A percentile compares a stretch with the other conserved stretches of the same genome.
Evolutionary conservation across 2,797 vertebrate species (phyloP).

Genomic region (Urophycis tenuis): DNA sequence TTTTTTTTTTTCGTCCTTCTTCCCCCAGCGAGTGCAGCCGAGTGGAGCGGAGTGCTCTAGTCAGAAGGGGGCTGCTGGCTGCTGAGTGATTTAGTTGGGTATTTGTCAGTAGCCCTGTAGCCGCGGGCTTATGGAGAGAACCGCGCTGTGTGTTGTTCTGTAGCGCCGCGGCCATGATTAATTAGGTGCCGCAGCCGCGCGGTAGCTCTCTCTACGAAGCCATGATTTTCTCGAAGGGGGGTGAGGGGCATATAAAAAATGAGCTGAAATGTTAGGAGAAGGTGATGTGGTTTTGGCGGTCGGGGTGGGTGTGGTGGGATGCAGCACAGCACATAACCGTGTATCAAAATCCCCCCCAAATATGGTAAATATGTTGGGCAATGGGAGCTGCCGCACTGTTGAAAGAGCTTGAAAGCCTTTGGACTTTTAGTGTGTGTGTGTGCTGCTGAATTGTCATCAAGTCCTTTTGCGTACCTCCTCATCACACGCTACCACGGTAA

Average conservation of each 20-base stretch:
- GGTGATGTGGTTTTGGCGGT: not conserved
- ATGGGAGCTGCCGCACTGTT: not conserved
- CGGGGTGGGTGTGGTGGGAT: not conserved
- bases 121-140: conserved; percentile 25
- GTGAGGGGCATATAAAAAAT: not conserved
- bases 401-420: too few species aligned
- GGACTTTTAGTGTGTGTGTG: too few species aligned
- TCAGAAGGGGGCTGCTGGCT: conserved; percentile 45
- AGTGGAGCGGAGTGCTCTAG: conserved; percentile 40
- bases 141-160: conserved; percentile 22
- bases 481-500: too few species aligned
- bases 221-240: conserved; percentile 7
- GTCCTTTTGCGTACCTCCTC: not conserved
- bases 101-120: conserved; percentile 39
- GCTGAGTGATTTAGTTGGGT: conserved; percentile 50
- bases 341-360: not conserved
- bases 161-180: conserved; percentile 35
- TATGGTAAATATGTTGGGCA: not conserved
- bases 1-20: too few species aligned
- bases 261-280: not conserved
- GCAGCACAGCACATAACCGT: not conserved
- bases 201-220: conserved; percentile 18
- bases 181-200: conserved; percentile 32
- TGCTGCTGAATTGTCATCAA: too few species aligned
- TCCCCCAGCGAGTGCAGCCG: conserved; percentile 27